Conservation (phyloP, 2,113 vertebrate species). For the Melanostigma gelatinosum region DNA sequence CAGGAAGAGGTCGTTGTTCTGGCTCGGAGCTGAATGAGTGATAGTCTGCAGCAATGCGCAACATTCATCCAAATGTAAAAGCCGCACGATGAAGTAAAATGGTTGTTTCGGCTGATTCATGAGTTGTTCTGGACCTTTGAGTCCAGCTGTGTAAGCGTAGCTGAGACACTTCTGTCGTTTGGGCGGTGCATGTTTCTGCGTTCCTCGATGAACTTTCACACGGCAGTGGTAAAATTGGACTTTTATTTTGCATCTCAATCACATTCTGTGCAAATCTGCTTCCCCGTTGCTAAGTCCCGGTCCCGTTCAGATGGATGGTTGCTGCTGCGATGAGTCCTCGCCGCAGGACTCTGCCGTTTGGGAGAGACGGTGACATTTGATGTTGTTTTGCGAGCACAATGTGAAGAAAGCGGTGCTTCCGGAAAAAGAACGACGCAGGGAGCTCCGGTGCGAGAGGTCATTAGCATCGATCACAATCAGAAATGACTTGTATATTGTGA, state of each 20-base stretch:
- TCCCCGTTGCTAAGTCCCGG: constrained; percentile 28
- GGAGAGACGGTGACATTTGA: constrained; percentile 35
- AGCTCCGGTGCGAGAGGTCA: neutral
- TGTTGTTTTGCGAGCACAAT: constrained; percentile 24
- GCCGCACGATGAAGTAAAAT: neutral
- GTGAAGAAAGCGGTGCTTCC: constrained; percentile 3
- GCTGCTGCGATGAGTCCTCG: constrained; percentile 28
- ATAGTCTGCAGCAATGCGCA: neutral
- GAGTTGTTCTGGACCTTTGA: neutral
- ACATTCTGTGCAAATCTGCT: constrained; percentile 41
- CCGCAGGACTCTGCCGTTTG: constrained; percentile 36
- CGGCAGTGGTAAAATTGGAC: constrained; percentile 3
- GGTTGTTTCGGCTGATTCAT: neutral
- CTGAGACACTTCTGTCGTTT: neutral
- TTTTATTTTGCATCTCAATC: constrained; percentile 34
- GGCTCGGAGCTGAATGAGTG: neutral
- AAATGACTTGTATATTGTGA: neutral
- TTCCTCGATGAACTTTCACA: constrained; percentile 7
- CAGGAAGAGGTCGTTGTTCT: neutral
- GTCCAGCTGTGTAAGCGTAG: neutral
- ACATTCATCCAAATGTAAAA: neutral
- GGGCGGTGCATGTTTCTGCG: neutral
- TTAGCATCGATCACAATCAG: constrained; percentile 18
- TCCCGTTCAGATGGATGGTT: constrained; percentile 35
- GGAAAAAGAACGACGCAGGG: neutral